phyloP scores from a whole-genome alignment of 2,797 vertebrate genomes.

The Microctenopoma steveboyesi region DNA sequence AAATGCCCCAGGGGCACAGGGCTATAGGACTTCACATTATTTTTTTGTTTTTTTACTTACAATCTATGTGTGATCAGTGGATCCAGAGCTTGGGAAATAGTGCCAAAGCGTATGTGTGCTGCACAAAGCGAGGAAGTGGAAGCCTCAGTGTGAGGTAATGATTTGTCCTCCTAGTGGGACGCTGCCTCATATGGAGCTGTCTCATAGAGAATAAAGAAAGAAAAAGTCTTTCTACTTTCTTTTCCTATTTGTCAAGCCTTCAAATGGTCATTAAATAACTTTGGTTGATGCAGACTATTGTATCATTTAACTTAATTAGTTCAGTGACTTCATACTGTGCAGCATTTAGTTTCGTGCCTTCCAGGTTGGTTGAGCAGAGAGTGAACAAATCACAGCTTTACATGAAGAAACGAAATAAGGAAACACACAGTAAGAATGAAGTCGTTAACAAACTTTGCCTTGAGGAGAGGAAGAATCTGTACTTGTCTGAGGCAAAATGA shows the following conservation, averaged over 20 bases:
- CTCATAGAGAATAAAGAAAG: conserved; percentile 26
- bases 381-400: conserved; percentile 18
- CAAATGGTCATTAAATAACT: conserved; percentile 16
- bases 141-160: conserved; percentile 42
- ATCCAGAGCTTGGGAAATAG: conserved; percentile 2
- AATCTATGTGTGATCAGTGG: conserved; percentile 5
- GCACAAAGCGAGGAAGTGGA: conserved; percentile 29
- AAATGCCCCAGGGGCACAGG: conserved; percentile 14
- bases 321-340: conserved; percentile 23
- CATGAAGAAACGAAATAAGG: neutral
- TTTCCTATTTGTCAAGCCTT: conserved; percentile 29
- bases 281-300: conserved; percentile 17
- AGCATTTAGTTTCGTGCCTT: conserved; percentile 13
- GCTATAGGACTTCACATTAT: conserved; percentile 21
- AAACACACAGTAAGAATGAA: neutral
- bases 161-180: conserved; percentile 42
- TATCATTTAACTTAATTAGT: conserved; percentile 29
- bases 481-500: neutral
- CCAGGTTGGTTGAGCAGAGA: conserved; percentile 15
- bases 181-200: conserved; percentile 32
- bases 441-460: neutral
- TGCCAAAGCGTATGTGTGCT: conserved; percentile 8
- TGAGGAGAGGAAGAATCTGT: neutral
- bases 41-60: conserved; percentile 31
- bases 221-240: conserved; percentile 12